These are phyloP conservation scores for Pelagia noctiluca DNA, from an alignment of 30 jellyfish, hydroid and myxozoan species.

Conservation along the genomic window DNA sequence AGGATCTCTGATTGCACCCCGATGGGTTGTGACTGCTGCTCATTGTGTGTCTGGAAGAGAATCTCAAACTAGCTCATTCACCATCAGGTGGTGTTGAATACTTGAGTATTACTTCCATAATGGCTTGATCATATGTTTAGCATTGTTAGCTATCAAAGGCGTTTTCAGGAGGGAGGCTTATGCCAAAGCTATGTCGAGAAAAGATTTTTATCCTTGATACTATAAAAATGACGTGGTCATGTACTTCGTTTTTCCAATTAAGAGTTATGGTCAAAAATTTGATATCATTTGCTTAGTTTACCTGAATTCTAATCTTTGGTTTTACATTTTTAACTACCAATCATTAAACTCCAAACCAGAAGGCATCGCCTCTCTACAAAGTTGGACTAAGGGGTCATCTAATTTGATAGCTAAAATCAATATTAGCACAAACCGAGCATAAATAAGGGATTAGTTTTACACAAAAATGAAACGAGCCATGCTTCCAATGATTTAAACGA, in stretches of 20 bases:
- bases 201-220: neutral
- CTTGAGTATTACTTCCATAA: neutral
- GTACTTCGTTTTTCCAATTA: no score
- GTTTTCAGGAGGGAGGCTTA: neutral
- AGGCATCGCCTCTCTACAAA: no score
- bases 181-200: neutral
- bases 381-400: no score
- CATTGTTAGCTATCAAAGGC: no score
- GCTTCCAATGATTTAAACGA: neutral
- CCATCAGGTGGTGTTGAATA: neutral
- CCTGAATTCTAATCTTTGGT: no score
- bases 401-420: no score
- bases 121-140: neutral
- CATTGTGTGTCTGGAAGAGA: constrained; percentile 50
- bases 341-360: no score
- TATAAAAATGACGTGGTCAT: neutral
- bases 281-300: no score
- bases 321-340: no score
- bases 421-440: no score
- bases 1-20: constrained; percentile 65
- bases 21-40: constrained; percentile 74
- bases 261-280: no score
- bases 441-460: no score
- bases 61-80: neutral
- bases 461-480: neutral